These are phyloP conservation scores for Hyposoter didymator DNA, from an alignment of 2,888 invertebrate species.

Conservation along the genomic window DNA sequence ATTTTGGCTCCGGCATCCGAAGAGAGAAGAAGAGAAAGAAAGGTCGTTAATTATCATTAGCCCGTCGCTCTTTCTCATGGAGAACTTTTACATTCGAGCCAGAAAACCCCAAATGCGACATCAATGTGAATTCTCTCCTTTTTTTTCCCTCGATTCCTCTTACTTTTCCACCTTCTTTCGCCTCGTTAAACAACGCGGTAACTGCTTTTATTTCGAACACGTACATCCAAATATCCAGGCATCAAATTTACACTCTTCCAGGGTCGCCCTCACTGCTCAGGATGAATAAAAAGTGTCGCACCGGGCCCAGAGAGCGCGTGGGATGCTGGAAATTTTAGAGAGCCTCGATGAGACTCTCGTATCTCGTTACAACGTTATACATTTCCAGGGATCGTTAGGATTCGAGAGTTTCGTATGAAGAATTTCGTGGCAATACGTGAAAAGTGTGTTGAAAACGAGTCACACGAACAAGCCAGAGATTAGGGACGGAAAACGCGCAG, in stretches of 20 bases:
- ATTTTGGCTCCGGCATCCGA: constrained; percentile 56
- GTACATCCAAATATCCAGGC: neutral
- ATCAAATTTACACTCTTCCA: constrained; percentile 1
- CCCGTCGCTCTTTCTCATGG: constrained; percentile 15
- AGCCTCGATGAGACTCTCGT: neutral
- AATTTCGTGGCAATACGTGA: constrained; percentile 54
- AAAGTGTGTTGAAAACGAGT: constrained; percentile 45
- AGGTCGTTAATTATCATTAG: constrained; percentile 67
- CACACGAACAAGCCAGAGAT: constrained; percentile 19
- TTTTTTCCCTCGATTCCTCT: constrained; percentile 21
- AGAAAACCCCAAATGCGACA: neutral
- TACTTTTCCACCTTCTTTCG: constrained; percentile 8
- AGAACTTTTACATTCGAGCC: constrained; percentile 4
- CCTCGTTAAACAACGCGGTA: constrained; percentile 10
- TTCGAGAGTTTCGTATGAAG: constrained; percentile 18
- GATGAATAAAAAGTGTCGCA: neutral
- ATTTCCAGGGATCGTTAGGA: neutral
- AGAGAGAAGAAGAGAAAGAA: neutral
- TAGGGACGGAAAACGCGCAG: constrained; percentile 2
- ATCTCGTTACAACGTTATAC: constrained; percentile 23
- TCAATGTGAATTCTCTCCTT: constrained; percentile 17
- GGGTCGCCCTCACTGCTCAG: neutral
- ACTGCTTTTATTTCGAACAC: neutral
- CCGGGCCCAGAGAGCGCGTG: neutral
- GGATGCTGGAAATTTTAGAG: neutral